These are phyloP conservation scores for Anthoscopus minutus DNA, from an alignment of 2,113 vertebrate genomes.

Conservation along the genomic window DNA sequence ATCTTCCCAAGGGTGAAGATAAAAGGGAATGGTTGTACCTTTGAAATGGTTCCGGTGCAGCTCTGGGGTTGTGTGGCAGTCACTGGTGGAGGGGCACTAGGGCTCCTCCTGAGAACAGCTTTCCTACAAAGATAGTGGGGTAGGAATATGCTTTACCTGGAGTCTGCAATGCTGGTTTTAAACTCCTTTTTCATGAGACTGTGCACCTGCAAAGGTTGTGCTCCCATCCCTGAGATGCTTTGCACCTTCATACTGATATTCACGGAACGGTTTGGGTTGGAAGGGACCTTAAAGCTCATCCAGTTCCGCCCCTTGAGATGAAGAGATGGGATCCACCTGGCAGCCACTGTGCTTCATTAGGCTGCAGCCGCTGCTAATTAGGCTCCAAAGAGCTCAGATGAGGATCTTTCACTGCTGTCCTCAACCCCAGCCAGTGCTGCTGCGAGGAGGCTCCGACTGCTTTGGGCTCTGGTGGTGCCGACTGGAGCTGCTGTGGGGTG, in stretches of 20 bases:
- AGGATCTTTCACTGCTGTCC: fast-evolving
- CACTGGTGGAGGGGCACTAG: fast-evolving
- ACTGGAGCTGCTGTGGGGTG: not conserved
- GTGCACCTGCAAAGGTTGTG: fast-evolving
- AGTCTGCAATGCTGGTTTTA: not conserved
- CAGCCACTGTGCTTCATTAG: not conserved
- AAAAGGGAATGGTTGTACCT: not conserved
- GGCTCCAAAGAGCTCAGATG: fast-evolving
- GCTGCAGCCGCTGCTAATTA: not conserved
- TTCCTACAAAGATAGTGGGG: fast-evolving
- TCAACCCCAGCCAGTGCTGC: fast-evolving
- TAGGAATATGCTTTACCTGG: fast-evolving
- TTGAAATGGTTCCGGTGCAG: not conserved
- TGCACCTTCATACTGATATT: not conserved
- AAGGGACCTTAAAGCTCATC: too few relatives aligned
- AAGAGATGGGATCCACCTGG: not conserved
- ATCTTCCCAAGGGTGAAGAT: not conserved
- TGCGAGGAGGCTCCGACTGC: not conserved
- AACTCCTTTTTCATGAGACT: not conserved
- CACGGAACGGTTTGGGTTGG: not conserved
- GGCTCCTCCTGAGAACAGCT: not conserved
- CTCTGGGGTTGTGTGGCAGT: not conserved
- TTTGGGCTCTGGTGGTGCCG: not conserved
- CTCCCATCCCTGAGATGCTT: not conserved
- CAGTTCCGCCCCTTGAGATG: not conserved